Evolutionary conservation across 2,888 invertebrate species (phyloP), one percentile per base, ranked within the genome.

Genomic region (Lamellibrachia satsuma): DNA sequence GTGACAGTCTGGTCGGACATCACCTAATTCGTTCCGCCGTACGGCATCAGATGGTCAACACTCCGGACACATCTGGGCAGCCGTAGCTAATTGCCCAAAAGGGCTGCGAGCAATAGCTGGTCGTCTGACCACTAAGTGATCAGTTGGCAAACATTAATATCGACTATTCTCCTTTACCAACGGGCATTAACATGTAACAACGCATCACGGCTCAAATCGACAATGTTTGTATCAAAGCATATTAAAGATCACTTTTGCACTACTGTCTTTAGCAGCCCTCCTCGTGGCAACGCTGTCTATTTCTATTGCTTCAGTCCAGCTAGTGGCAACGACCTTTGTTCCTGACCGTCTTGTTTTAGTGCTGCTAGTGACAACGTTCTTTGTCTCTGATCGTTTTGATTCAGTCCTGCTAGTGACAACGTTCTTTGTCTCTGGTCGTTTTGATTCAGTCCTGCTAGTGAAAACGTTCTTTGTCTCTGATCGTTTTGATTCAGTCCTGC

Each of bases 31-130:
- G 7, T 55, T 75, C 75, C 6, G 22, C 22, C 22, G 6, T 75
- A 11, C 75, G 22, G 22, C 75, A 3, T n/a, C n/a, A 15, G 11
- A 22, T n/a, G 6, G 22, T 75, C 22, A 22, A 22, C 22, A 6
- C 75, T 15, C 22, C 75, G 22, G 75, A 75, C 75, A n/a, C 75
- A 15, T 75, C 75, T 75, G 75, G 75, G 22, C 75, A 75, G 15
- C 75, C 75, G 75, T 75, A n/a, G n/a, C 75, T 75, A 75, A 75
- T 75, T 75, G 75, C n/a, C 75, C n/a, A 75, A 75, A 75, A n/a
- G n/a, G 75, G 75, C 75, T 75, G 75, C 15, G 55, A 75, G 15
- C 75, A 75, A 22, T 75, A 2, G 75, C 11, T 22, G 6, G 15
- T 75, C 75, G 15, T 75, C 75, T 75, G 75, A 22, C 15, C 75